Conservation (phyloP, 2,113 vertebrate species). For the Sterrhoptilus dennistouni region DNA sequence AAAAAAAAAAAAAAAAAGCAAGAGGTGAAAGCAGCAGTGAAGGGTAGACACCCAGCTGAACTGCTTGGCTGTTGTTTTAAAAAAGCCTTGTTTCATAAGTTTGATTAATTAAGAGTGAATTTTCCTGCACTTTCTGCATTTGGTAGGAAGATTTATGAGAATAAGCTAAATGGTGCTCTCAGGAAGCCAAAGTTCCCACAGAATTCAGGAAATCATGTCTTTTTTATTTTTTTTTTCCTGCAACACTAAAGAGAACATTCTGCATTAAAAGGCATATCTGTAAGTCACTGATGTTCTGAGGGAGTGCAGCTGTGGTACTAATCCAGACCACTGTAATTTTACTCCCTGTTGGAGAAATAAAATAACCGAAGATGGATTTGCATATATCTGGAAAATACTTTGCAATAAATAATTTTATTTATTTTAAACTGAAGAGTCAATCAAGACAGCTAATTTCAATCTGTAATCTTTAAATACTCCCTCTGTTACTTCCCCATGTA, state of each 20-base stretch:
- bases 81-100: not conserved
- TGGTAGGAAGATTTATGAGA: constrained; percentile 70
- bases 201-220: constrained; percentile 60
- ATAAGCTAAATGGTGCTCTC: constrained; percentile 37
- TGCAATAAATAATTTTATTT: not conserved
- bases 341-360: constrained; percentile 9
- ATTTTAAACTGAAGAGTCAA: not conserved
- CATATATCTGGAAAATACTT: not conserved
- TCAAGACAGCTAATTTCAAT: constrained; percentile 1
- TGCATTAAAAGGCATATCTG: constrained; percentile 55
- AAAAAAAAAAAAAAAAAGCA: not conserved
- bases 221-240: constrained; percentile 30
- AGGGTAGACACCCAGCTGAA: not conserved
- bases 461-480: not conserved
- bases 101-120: constrained; percentile 57
- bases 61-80: not conserved
- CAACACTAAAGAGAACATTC: constrained; percentile 37
- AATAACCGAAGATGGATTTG: not conserved
- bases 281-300: constrained; percentile 58
- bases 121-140: constrained; percentile 37
- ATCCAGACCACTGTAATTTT: constrained; percentile 34
- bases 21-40: constrained; percentile 17
- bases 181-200: constrained; percentile 66
- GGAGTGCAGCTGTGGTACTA: constrained; percentile 53
- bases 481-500: not conserved